Evolutionary conservation across 1,140 invertebrate species (phyloP).

Genomic region (Agrypnia vestita): DNA sequence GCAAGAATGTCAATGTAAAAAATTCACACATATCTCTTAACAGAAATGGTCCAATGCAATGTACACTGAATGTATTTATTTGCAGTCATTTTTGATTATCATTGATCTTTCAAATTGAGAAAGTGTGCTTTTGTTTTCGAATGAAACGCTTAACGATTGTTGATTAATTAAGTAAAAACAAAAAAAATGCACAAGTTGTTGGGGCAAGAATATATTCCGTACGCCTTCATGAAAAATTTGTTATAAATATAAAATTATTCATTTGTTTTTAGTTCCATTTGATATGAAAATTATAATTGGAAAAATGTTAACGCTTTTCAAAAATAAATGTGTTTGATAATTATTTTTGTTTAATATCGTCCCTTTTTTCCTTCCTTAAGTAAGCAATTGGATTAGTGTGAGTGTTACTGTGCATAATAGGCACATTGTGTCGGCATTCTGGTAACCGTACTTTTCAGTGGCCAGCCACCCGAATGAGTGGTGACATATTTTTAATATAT

Average conservation of each 20-base stretch:
- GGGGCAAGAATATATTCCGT: constrained; percentile 46
- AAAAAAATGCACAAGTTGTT: constrained; percentile 58
- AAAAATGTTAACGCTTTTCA: constrained; percentile 59
- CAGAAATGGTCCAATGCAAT: constrained; percentile 24
- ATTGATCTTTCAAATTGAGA: not conserved
- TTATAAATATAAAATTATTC: constrained; percentile 47
- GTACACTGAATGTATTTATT: constrained; percentile 21
- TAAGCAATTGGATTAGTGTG: too few species aligned
- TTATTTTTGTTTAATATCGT: constrained; percentile 33
- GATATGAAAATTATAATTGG: constrained; percentile 51
- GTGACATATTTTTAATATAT: too few species aligned
- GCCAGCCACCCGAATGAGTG: too few species aligned
- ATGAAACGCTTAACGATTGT: constrained; percentile 50
- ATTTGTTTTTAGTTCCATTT: constrained; percentile 53
- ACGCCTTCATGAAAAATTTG: constrained; percentile 58
- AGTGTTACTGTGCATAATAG: too few species aligned
- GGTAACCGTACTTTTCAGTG: too few species aligned
- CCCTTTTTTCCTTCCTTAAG: not conserved
- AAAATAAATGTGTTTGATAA: constrained; percentile 61
- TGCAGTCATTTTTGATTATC: too few species aligned
- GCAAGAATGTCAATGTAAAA: not conserved
- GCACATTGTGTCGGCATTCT: too few species aligned
- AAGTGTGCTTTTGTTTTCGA: constrained; percentile 20
- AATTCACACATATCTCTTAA: constrained; percentile 14
- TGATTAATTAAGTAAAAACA: constrained; percentile 56